phyloP scores from a whole-genome alignment of 2,797 vertebrate species.

The Siniperca obscura region DNA sequence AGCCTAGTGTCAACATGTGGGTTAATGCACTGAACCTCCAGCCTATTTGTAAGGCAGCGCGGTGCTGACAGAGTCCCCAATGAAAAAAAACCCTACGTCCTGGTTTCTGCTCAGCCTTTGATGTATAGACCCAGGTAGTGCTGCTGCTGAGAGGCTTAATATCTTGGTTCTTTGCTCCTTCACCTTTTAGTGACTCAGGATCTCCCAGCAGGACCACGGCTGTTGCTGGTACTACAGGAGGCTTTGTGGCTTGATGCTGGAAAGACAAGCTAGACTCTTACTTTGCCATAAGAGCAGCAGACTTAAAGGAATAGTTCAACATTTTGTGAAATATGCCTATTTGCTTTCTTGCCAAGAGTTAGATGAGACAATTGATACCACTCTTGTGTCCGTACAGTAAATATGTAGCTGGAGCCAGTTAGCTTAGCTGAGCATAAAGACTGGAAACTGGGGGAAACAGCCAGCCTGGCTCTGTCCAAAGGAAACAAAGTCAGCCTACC shows the following conservation, averaged over 20 bases:
- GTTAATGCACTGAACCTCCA: constrained; percentile 66
- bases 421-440: not conserved
- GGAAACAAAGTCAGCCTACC: not conserved
- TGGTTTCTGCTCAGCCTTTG: constrained; percentile 65
- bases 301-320: not conserved
- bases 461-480: not conserved
- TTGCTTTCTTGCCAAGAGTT: not conserved
- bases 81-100: constrained; percentile 52
- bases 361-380: not conserved
- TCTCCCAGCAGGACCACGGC: constrained; percentile 43
- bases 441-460: not conserved
- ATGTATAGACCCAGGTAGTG: constrained; percentile 66
- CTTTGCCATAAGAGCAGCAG: constrained; percentile 8
- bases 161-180: constrained; percentile 70
- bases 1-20: constrained; percentile 70
- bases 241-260: constrained; percentile 41
- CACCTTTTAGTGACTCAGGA: constrained; percentile 59
- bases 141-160: constrained; percentile 73
- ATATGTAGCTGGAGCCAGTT: not conserved
- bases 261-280: constrained; percentile 30
- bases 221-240: constrained; percentile 15
- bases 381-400: not conserved
- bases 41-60: constrained; percentile 62
- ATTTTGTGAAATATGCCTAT: not conserved
- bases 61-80: constrained; percentile 56